These are phyloP conservation scores for Sinotaia quadrata DNA, from an alignment of 2,888 invertebrate species.

Conservation along the genomic window DNA sequence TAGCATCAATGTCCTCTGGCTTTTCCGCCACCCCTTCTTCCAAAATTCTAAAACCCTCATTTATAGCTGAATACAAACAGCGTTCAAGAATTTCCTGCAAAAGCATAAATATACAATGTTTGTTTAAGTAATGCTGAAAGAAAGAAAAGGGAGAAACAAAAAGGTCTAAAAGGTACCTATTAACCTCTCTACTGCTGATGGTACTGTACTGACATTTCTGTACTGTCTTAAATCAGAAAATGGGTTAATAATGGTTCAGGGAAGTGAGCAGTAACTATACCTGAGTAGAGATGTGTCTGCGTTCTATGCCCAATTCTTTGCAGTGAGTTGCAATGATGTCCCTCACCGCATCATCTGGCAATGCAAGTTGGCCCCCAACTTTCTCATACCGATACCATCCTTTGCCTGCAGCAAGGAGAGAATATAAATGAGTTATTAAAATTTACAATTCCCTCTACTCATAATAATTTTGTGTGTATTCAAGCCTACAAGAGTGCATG, in stretches of 20 bases:
- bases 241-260: too few species aligned
- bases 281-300: constrained; percentile 57
- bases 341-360: constrained; percentile 53
- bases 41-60: constrained; percentile 67
- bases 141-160: not conserved
- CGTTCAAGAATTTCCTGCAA: constrained; percentile 65
- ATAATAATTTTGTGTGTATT: too few species aligned
- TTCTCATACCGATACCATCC: constrained; percentile 68
- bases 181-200: too few species aligned
- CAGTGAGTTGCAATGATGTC: constrained; percentile 57
- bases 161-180: too few species aligned
- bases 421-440: too few species aligned
- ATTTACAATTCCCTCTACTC: too few species aligned
- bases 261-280: constrained; percentile 37
- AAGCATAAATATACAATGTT: constrained; percentile 5
- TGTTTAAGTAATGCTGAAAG: constrained; percentile 3
- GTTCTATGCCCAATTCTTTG: constrained; percentile 50
- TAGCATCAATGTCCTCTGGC: constrained; percentile 67
- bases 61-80: constrained; percentile 59
- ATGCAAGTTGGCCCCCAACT: constrained; percentile 50
- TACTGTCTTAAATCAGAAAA: too few species aligned
- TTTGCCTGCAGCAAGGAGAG: constrained; percentile 54
- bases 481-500: too few species aligned
- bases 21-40: constrained; percentile 64
- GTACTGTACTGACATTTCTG: too few species aligned